Percentiles rank a stretch among this genome's conserved stretches.
Conservation (phyloP, 92 coral and sea anemone genomes). For the Epizoanthus stellaris region DNA sequence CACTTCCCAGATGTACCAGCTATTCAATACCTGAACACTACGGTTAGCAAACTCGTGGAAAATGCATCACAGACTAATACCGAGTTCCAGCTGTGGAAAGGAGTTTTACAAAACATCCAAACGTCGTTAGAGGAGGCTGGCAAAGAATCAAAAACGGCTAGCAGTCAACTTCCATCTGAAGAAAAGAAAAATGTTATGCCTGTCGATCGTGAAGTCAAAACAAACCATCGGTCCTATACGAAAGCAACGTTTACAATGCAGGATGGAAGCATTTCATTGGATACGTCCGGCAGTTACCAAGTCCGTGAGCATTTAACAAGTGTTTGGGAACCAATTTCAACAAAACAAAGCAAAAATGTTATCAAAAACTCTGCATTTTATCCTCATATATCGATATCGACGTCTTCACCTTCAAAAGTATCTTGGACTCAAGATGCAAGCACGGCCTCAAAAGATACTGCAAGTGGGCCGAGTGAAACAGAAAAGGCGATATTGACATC, state of each 20-base stretch:
- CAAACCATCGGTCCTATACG: too few species aligned
- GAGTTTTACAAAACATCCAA: slow-evolving; percentile 27
- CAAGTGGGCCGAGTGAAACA: neutral
- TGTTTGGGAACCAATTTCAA: neutral
- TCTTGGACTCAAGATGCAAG: neutral
- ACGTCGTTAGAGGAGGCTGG: neutral
- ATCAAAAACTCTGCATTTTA: neutral
- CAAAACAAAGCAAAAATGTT: neutral
- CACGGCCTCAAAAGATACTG: neutral
- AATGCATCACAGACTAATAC: slow-evolving; percentile 55
- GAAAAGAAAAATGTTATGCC: neutral
- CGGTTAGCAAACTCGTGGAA: slow-evolving; percentile 51
- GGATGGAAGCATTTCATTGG: neutral
- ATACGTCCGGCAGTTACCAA: neutral
- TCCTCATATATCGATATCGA: neutral
- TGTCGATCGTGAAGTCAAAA: neutral
- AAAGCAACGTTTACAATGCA: neutral
- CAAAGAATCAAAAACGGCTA: neutral
- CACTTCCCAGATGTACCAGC: slow-evolving; percentile 62
- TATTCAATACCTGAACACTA: slow-evolving; percentile 53
- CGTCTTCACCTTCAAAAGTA: too few species aligned
- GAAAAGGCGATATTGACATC: neutral
- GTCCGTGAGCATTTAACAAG: neutral
- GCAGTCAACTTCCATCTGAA: neutral
- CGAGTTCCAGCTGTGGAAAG: slow-evolving; percentile 37